A percentile compares a stretch with the other conserved stretches of the same genome.
Evolutionary conservation across 2,113 vertebrate genomes (phyloP).

Genomic region (Stigmatopora argus): DNA sequence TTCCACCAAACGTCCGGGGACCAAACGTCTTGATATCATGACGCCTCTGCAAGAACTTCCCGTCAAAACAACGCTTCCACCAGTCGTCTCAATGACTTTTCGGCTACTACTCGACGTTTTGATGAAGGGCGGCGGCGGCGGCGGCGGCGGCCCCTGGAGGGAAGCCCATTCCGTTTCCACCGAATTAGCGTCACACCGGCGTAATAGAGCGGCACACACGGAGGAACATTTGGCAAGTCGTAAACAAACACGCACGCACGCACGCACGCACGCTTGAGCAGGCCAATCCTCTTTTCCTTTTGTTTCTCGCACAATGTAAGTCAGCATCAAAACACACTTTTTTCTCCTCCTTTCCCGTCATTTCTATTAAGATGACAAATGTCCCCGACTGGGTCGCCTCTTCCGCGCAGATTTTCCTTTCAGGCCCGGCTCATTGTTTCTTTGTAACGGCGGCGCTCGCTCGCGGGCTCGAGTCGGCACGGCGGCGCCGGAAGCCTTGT

Average conservation of each 20-base stretch:
- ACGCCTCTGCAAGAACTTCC: too few relatives aligned
- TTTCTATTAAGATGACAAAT: too few relatives aligned
- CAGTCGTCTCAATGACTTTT: too few relatives aligned
- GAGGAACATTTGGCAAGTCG: too few relatives aligned
- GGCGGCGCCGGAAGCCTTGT: constrained; percentile 34
- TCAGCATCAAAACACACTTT: too few relatives aligned
- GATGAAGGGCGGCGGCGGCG: too few relatives aligned
- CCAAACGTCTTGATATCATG: too few relatives aligned
- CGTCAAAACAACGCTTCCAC: too few relatives aligned
- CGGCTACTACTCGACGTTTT: too few relatives aligned
- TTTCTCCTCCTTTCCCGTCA: neutral
- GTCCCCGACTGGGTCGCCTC: constrained; percentile 4
- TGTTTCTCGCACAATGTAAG: too few relatives aligned
- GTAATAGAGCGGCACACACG: constrained; percentile 17
- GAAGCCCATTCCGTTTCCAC: constrained; percentile 25
- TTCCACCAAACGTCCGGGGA: too few relatives aligned
- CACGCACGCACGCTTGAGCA: neutral
- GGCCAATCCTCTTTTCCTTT: too few relatives aligned
- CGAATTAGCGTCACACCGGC: constrained; percentile 21
- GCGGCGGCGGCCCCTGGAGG: constrained; percentile 4
- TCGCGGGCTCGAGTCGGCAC: constrained; percentile 45
- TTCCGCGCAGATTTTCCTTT: constrained; percentile 21
- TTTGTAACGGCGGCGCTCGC: constrained; percentile 16
- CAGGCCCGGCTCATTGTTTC: constrained; percentile 45
- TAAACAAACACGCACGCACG: neutral